A percentile compares a stretch with the other conserved stretches of the same genome.
Conservation (phyloP, 2,888 invertebrate genomes). For the Aporophyla nigra region DNA sequence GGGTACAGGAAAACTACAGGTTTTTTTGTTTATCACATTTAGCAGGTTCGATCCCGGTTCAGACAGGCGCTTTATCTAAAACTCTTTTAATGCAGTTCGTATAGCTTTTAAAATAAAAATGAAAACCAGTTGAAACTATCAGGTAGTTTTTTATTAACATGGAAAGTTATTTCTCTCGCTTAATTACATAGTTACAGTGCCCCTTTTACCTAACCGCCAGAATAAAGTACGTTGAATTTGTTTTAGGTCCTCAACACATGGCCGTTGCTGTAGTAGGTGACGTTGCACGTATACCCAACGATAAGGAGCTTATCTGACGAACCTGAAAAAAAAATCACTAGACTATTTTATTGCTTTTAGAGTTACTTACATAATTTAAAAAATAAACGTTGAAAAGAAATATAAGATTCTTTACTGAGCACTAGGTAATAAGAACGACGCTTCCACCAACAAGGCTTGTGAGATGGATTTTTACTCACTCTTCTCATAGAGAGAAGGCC, state of each 20-base stretch:
- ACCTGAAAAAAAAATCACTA: constrained; percentile 2
- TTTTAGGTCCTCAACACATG: constrained; percentile 62
- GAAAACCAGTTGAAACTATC: background rate
- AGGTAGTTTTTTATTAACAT: background rate
- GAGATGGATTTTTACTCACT: background rate
- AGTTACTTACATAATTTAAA: background rate
- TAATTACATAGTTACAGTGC: background rate
- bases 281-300: constrained; percentile 76
- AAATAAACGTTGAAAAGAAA: background rate
- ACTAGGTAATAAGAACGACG: no score
- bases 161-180: background rate
- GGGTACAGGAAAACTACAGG: no score
- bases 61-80: no score
- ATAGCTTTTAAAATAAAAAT: no score
- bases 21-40: no score
- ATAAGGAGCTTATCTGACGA: constrained; percentile 66
- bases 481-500: background rate
- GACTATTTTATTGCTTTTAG: constrained; percentile 13
- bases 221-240: constrained; percentile 1
- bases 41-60: no score
- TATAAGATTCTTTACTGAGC: background rate
- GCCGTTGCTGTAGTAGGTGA: constrained; percentile 84
- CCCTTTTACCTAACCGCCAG: background rate
- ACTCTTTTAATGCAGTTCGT: background rate
- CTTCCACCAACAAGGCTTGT: background rate